Base-by-base conservation (phyloP, 2,113 vertebrate genomes). In the Hippolais icterina region DNA sequence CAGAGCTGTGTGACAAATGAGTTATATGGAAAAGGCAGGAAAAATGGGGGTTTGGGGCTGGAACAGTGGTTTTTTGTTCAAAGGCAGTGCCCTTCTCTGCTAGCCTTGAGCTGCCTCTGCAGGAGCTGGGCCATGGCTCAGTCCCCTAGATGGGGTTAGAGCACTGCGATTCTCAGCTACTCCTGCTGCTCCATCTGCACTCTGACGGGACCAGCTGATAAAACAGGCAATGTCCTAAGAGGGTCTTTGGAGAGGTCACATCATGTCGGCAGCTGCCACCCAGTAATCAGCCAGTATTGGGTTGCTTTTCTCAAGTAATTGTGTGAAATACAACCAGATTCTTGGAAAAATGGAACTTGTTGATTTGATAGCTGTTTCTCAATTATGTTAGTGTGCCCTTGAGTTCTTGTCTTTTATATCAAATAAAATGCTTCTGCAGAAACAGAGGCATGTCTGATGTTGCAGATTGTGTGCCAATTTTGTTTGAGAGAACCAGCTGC, bases 91-190 rank as follows among this genome's bases (percentile, higher is more conserved):
- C 19, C 13, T 75, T 87, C 56, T 44, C 31, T 27, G 28, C 35
- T 3, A 4, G 24, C 0, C 1, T 35, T 23, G 84, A 29, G 50
- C 53, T 85, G 52, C 3, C 28, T 56, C 9, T 39, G 5, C 41
- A 5, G 2, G 41, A 52, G 49, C 79, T 10, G 8, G 68, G 77
- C 22, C 0, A 2, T n/a, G n/a, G 14, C 53, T 37, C 9, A 47
- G 89, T 63, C 93, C 90, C 83, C 95, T 93, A 94, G 95, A 31
- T 92, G 95, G 95, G 75, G 97, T 77, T 60, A 82, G 12, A 96
- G 92, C 75, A 8, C 94, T 18, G 7, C 11, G 10, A 4, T 42
- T 76, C 66, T 33, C 64, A 4, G 6, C 25, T 42, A 0, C 56
- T 71, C 83, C 53, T 25, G 3, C 4, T 57, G n/a, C 53, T 71